Percentiles rank a stretch among this genome's conserved stretches.
Conservation (phyloP, 37 sponge, comb jelly and placozoan genomes). For the Corticium candelabrum region DNA sequence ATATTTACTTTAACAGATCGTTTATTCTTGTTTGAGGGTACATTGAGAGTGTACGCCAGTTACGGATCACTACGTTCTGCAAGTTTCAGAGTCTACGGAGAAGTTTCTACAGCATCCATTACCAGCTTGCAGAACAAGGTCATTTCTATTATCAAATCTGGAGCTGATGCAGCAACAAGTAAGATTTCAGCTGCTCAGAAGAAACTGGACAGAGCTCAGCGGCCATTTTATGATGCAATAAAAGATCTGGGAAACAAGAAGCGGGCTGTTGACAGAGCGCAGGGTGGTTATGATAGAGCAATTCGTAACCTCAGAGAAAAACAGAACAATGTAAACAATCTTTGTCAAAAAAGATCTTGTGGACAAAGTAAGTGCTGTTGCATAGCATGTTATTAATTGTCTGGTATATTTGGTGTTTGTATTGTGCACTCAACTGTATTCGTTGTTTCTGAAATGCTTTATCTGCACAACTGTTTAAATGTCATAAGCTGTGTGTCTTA, state of each 20-base stretch:
- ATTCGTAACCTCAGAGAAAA: not conserved
- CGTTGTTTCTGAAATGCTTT: not conserved
- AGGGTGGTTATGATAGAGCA: not conserved
- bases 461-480: no score
- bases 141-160: not conserved
- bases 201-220: not conserved
- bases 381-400: no score
- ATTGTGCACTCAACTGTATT: not conserved
- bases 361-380: not conserved
- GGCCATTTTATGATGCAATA: not conserved
- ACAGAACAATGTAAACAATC: not conserved
- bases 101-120: not conserved
- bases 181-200: not conserved
- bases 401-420: no score
- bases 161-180: not conserved
- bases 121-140: not conserved
- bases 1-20: not conserved
- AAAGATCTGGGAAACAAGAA: not conserved
- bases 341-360: not conserved
- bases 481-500: no score
- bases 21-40: not conserved
- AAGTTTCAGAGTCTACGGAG: not conserved
- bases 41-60: not conserved
- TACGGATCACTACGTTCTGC: not conserved
- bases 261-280: not conserved